These are phyloP conservation scores for Ornithoptera alexandrae DNA, from an alignment of 2,888 invertebrate genomes.

Conservation along the genomic window DNA sequence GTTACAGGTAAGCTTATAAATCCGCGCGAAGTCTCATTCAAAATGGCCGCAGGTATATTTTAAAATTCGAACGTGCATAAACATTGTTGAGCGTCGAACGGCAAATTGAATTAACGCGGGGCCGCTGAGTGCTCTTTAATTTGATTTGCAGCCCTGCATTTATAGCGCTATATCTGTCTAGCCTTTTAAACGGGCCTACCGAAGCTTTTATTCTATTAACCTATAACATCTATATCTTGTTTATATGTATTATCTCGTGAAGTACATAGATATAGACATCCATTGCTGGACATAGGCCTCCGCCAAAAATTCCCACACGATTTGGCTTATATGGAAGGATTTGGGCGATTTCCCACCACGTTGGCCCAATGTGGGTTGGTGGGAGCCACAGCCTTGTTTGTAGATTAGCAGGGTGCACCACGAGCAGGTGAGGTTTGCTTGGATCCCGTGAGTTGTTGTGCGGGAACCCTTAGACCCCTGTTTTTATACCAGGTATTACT, in stretches of 20 bases:
- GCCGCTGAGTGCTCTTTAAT: slow-evolving; percentile 46
- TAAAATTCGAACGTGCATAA: slow-evolving; percentile 25
- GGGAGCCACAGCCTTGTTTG: too few relatives aligned
- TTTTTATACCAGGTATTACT: too few relatives aligned
- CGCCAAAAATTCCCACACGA: too few relatives aligned
- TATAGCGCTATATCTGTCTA: slow-evolving; percentile 32
- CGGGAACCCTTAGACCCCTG: too few relatives aligned
- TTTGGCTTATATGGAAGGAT: too few relatives aligned
- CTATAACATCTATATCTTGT: slow-evolving; percentile 9
- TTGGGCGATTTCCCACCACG: too few relatives aligned
- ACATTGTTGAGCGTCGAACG: slow-evolving; percentile 27
- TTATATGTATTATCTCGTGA: neutral
- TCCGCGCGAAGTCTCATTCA: neutral
- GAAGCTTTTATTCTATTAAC: slow-evolving; percentile 14
- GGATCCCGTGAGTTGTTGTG: too few relatives aligned
- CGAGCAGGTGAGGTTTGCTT: too few relatives aligned
- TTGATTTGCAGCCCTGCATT: slow-evolving; percentile 38
- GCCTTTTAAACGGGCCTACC: slow-evolving; percentile 6
- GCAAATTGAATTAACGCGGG: slow-evolving; percentile 48
- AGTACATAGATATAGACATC: neutral
- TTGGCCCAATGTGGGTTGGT: too few relatives aligned
- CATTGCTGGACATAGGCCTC: neutral
- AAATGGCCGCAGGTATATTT: slow-evolving; percentile 18
- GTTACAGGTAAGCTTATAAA: slow-evolving; percentile 41
- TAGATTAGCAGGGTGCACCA: too few relatives aligned